A percentile compares a stretch with the other conserved stretches of the same genome.
Conservation (phyloP, 2,113 vertebrate genomes). For the Sinocyclocheilus anophthalmus region DNA sequence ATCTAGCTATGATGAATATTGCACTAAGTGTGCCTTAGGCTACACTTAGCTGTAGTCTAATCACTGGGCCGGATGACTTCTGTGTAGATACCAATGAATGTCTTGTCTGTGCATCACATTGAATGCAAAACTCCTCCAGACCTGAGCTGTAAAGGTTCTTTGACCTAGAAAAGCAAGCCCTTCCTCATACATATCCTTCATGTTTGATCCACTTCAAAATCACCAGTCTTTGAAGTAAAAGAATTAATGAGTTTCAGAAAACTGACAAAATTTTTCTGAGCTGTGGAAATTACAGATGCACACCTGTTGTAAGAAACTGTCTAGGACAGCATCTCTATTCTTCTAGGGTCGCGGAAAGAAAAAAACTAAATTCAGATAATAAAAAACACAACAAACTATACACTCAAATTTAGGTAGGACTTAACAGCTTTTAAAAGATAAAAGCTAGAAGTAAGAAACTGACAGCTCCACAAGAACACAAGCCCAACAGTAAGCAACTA, state of each 20-base stretch:
- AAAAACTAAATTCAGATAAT: not conserved
- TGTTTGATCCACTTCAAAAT: conserved; percentile 25
- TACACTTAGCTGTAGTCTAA: conserved; percentile 30
- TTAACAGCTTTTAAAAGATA: not conserved
- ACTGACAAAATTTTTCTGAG: not conserved
- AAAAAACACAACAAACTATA: not conserved
- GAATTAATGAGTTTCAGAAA: conserved; percentile 32
- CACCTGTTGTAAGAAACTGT: not conserved
- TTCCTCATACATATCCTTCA: conserved; percentile 3
- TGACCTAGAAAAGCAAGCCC: conserved; percentile 27
- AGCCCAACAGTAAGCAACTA: not conserved
- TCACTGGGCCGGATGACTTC: not conserved
- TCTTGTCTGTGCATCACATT: not conserved
- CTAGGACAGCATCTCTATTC: not conserved
- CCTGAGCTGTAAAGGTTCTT: not conserved
- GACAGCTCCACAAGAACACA: not conserved
- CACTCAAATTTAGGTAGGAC: not conserved
- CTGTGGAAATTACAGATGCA: not conserved
- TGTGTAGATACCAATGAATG: not conserved
- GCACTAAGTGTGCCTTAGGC: conserved; percentile 29
- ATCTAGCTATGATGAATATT: conserved; percentile 24
- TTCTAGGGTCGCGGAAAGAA: not conserved
- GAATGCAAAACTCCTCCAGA: not conserved
- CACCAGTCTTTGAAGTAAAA: conserved; percentile 36
- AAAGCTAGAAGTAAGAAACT: not conserved